phyloP scores from a whole-genome alignment of 2,888 invertebrate genomes.

The Sinohyriopsis cumingii region DNA sequence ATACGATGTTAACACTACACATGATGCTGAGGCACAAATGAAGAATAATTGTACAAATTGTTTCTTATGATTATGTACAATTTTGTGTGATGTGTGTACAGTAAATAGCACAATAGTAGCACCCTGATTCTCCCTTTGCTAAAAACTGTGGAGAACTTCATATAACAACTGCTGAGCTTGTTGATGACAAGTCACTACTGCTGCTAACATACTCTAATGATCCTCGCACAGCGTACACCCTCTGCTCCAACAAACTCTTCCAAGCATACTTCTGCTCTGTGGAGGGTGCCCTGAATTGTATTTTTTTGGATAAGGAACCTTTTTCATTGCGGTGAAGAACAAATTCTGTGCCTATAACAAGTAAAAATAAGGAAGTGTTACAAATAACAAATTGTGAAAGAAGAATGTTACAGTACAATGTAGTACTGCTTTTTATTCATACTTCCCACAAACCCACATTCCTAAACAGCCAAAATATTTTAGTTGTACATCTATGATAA shows the following conservation, averaged over 20 bases:
- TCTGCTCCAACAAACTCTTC: conserved; percentile 66
- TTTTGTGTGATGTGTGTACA: no score
- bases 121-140: no score
- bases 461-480: background rate
- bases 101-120: no score
- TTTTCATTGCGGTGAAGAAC: conserved; percentile 41
- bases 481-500: background rate
- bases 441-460: background rate
- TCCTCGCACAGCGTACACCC: conserved; percentile 49
- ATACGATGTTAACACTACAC: no score
- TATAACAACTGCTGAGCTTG: conserved; percentile 19
- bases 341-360: conserved; percentile 54
- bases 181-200: conserved; percentile 40
- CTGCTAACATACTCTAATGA: conserved; percentile 46
- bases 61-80: no score
- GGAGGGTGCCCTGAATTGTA: conserved; percentile 56
- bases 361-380: conserved; percentile 1
- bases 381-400: no score
- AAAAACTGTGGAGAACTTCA: no score
- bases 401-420: background rate
- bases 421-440: background rate
- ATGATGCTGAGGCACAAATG: no score
- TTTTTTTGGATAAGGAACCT: conserved; percentile 27
- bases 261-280: conserved; percentile 65
- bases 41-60: no score